Evolutionary conservation across 1,140 invertebrate genomes (phyloP).

Genomic region (Cheumatopsyche charites): DNA sequence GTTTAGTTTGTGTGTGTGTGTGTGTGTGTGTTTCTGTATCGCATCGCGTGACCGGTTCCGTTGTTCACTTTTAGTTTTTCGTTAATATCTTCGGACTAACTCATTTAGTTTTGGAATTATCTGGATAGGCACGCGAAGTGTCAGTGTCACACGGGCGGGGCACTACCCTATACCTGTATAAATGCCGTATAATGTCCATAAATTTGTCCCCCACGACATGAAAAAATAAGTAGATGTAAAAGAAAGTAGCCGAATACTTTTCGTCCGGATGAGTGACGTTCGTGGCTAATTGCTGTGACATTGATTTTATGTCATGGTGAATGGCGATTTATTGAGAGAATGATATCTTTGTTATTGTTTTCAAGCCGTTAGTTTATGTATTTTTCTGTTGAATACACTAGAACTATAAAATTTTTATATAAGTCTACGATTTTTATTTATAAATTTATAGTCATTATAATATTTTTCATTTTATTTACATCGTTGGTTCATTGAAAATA

Average conservation of each 20-base stretch:
- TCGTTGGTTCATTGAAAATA: too few relatives aligned
- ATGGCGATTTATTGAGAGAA: not conserved
- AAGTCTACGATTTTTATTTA: too few relatives aligned
- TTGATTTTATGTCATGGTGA: not conserved
- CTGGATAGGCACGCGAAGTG: constrained; percentile 37
- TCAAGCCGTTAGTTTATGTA: too few relatives aligned
- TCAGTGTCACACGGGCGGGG: constrained; percentile 34
- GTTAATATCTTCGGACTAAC: constrained; percentile 42
- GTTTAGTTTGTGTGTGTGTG: not conserved
- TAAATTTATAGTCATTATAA: too few relatives aligned
- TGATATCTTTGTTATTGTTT: too few relatives aligned
- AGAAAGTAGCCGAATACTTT: too few relatives aligned
- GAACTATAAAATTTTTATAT: too few relatives aligned
- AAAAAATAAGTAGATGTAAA: too few relatives aligned
- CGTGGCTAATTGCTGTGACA: not conserved
- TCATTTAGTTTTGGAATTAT: constrained; percentile 41
- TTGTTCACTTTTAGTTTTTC: constrained; percentile 45
- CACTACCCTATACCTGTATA: constrained; percentile 16
- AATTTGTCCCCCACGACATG: constrained; percentile 4
- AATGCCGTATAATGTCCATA: constrained; percentile 7
- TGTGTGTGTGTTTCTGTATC: too few relatives aligned
- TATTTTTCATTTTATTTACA: too few relatives aligned
- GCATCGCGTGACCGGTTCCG: constrained; percentile 38
- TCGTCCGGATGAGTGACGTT: not conserved
- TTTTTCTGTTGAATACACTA: too few relatives aligned